Evolutionary conservation across 2,888 invertebrate species (phyloP), one percentile per base, ranked within the genome.

Genomic region (Notodonta dromedarius): DNA sequence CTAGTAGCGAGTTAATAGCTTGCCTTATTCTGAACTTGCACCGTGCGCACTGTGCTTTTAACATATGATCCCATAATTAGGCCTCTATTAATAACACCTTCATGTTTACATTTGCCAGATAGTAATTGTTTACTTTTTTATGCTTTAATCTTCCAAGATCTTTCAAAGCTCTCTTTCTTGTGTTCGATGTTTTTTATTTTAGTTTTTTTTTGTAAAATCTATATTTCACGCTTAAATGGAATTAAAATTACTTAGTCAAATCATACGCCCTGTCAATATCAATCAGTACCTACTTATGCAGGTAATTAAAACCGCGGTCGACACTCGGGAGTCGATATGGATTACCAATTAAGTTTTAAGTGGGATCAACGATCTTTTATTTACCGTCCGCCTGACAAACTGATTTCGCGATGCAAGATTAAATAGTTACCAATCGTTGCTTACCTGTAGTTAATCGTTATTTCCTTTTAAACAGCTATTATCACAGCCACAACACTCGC

Each of bases 291-390:
- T 24, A 24, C 24, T 2, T 24, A 24, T 24, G 70, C 59, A 61
- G 60, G 71, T 67, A 77, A 70, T 73, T 73, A 70, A 65, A 66
- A 75, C 67, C 64, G 62, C 61, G 66, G 76, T 76, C 74, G 78
- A 78, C 82, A 81, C 77, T 86, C 69, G 76, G 24, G 82, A 82
- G 70, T 81, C 74, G 72, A 75, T 84, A 85, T 85, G 82, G 82
- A 83, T 84, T 80, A 75, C 80, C 85, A 86, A 88, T 89, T 87
- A 89, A 85, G 70, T 83, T 82, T 81, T 73, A 85, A 89, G 87
- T 88, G 91, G 90, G 90, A 90, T 89, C 90, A 89, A 90, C 78
- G 90, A 83, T 90, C 90, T 86, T 82, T 78, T 78, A 79, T 80
- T 83, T 80, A 81, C 76, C 61, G 75, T 69, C 77, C 71, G 74